Conservation (phyloP, 1,140 invertebrate genomes). For the Sweltsa coloradensis region DNA sequence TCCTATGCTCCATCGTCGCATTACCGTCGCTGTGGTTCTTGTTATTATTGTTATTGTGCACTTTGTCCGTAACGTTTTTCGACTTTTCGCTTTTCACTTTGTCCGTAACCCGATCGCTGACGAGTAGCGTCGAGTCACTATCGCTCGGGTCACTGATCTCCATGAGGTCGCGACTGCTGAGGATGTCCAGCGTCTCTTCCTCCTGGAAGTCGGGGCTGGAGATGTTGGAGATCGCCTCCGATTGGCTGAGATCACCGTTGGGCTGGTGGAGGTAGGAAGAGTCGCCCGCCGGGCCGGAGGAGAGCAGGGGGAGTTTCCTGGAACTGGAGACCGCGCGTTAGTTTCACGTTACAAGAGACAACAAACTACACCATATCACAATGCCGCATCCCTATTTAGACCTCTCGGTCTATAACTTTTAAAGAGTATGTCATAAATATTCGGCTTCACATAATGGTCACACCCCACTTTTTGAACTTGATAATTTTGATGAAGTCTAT, state of each 20-base stretch:
- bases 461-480: no score
- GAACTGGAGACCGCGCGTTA: no score
- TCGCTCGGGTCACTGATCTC: conserved; percentile 77
- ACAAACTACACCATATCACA: no score
- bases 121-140: conserved; percentile 55
- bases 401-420: no score
- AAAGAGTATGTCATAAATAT: no score
- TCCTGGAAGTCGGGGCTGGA: conserved; percentile 78
- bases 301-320: neutral
- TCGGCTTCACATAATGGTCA: no score
- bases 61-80: neutral
- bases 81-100: no score
- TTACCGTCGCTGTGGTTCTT: neutral
- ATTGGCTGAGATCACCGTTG: conserved; percentile 27
- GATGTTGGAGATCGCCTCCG: conserved; percentile 74
- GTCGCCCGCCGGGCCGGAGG: neutral
- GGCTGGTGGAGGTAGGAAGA: conserved; percentile 1
- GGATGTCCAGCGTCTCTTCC: conserved; percentile 47
- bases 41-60: conserved; percentile 1
- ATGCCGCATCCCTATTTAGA: no score
- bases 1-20: conserved; percentile 38
- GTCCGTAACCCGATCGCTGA: conserved; percentile 10
- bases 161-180: conserved; percentile 59
- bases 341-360: no score
- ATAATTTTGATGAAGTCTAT: no score